Percentiles rank a stretch among this genome's conserved stretches.
Conservation (phyloP, 1,140 invertebrate species). For the Colletes latitarsis region DNA sequence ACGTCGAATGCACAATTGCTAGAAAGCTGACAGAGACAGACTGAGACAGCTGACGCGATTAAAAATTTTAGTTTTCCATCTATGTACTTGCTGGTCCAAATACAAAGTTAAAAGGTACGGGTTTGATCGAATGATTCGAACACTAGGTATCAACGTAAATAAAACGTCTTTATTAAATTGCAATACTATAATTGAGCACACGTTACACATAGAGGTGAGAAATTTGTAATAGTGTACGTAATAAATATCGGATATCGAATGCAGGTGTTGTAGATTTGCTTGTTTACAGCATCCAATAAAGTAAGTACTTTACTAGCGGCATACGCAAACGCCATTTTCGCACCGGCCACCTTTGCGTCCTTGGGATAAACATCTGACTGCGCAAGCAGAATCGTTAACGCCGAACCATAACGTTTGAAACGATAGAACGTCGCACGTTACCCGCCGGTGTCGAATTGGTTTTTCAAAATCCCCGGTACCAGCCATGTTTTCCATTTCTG, state of each 20-base stretch:
- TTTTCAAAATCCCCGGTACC: background rate
- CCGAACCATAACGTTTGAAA: conserved; percentile 52
- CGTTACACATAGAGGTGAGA: no score
- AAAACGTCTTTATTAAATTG: background rate
- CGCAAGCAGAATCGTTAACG: conserved; percentile 66
- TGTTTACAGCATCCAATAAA: no score
- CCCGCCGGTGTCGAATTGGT: conserved; percentile 15
- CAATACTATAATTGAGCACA: background rate
- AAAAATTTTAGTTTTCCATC: no score
- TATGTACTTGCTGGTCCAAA: no score
- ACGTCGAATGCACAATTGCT: no score
- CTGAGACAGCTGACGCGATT: no score
- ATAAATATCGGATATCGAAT: no score
- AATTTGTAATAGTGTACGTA: no score
- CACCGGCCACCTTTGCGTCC: conserved; percentile 66
- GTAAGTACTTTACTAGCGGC: conserved; percentile 14
- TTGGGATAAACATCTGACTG: conserved; percentile 59
- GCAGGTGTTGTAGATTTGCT: no score
- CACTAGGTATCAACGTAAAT: background rate
- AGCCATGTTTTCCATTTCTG: background rate
- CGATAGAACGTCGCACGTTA: conserved; percentile 68
- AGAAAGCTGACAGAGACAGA: no score
- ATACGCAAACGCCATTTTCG: conserved; percentile 62
- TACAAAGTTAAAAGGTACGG: no score
- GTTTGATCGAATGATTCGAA: no score